Conservation (phyloP, 2,797 vertebrate species). For the Myiotriccus ornatus region DNA sequence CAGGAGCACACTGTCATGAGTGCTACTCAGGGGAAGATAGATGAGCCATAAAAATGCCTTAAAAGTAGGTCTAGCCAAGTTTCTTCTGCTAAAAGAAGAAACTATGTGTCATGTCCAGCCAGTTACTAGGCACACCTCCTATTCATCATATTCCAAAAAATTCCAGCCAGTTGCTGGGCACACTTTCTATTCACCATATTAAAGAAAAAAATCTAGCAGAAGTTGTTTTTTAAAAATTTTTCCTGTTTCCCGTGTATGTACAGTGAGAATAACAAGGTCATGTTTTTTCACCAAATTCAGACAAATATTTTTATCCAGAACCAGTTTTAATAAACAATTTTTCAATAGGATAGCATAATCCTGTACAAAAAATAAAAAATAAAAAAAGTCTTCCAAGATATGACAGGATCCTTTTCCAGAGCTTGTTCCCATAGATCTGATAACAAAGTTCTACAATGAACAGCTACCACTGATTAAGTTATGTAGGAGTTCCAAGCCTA, state of each 20-base stretch:
- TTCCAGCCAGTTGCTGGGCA: not conserved
- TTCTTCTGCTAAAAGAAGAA: slow-evolving; percentile 5
- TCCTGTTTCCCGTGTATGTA: not conserved
- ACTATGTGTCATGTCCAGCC: slow-evolving; percentile 25
- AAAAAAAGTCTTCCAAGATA: not conserved
- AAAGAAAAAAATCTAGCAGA: not conserved
- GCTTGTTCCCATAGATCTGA: slow-evolving; percentile 21
- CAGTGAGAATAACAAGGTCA: not conserved
- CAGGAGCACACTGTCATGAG: not conserved
- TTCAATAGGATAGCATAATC: slow-evolving; percentile 2
- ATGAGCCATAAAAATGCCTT: not conserved
- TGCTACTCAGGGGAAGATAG: not conserved
- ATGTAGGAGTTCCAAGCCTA: not conserved
- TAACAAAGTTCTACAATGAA: slow-evolving; percentile 1
- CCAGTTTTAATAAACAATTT: not conserved
- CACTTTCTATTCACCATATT: not conserved
- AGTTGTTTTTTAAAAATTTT: not conserved
- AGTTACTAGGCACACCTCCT: slow-evolving; percentile 22
- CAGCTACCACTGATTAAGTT: not conserved
- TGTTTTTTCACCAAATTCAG: not conserved
- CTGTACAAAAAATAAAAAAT: not conserved
- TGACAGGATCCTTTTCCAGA: slow-evolving; percentile 36
- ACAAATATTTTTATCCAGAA: not conserved
- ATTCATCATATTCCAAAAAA: slow-evolving; percentile 18
- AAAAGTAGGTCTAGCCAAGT: not conserved